phyloP scores from a whole-genome alignment of 2,113 vertebrate species.

The Tragelaphus imberbis region DNA sequence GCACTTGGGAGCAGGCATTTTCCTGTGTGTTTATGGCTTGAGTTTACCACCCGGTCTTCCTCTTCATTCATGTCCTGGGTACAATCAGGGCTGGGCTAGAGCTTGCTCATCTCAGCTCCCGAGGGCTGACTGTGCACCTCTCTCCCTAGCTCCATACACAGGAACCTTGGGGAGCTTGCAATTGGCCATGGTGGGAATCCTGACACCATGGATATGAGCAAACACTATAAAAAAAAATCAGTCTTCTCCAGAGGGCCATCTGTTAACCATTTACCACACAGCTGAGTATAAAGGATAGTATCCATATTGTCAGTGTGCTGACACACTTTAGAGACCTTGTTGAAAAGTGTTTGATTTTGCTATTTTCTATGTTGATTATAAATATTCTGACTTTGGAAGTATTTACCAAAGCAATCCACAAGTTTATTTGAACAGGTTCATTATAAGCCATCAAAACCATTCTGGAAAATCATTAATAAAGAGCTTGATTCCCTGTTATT shows the following conservation, averaged over 20 bases:
- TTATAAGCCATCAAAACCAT: not conserved
- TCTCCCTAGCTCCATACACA: not conserved
- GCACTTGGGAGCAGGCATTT: not conserved
- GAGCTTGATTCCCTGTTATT: not conserved
- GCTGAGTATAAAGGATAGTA: not conserved
- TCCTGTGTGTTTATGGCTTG: not conserved
- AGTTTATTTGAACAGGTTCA: conserved; percentile 7
- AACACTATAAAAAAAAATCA: not conserved
- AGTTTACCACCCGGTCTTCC: not conserved
- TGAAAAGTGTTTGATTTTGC: not conserved
- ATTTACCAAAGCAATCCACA: not conserved
- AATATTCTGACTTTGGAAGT: not conserved
- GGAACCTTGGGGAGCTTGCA: not conserved
- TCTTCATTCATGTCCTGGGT: not conserved
- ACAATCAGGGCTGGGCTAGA: not conserved
- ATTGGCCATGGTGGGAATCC: not conserved
- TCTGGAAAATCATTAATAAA: not conserved
- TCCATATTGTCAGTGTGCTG: not conserved
- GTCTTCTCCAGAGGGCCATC: not conserved
- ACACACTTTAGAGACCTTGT: not conserved
- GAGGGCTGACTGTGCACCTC: not conserved
- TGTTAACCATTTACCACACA: not conserved
- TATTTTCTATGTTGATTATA: not conserved
- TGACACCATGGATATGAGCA: not conserved
- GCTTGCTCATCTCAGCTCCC: not conserved